Base-by-base conservation (phyloP, 2,888 invertebrate genomes). In the Cantharis rufa region DNA sequence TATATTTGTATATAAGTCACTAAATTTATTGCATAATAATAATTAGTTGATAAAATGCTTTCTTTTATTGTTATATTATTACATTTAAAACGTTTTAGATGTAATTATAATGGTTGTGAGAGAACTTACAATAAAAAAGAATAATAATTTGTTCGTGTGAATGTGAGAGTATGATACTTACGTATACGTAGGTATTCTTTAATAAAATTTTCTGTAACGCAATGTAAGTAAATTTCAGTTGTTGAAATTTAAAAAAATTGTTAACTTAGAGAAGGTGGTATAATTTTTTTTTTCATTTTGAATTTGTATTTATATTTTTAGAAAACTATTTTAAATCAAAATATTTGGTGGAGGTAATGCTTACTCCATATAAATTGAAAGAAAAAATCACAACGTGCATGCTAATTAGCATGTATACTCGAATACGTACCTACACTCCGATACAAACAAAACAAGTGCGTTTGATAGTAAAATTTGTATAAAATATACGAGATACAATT, bases 91-190 rank as follows among this genome's bases (percentile, higher is more conserved):
- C 61, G 16, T 21, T 13, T 21, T 27, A 24, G 24, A 15, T 21
- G 70, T 62, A 61, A 61, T 70, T 70, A 21, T 24, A 70, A 61
- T 70, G 70, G 48, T 62, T 48, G 32, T 32, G 70, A 24, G 62
- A 13, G 2, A 61, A n/a, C n/a, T 32, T 24, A 16, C 5, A 70
- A 21, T 21, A 61, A n/a, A 61, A 48, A n/a, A 61, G 61, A 48
- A 70, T 62, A 61, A 48, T 18, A 10, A 13, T 15, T 27, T 69
- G 32, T 70, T 70, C 70, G 70, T 70, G 70, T 21, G 70, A 70
- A 70, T 70, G 61, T 70, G 61, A 70, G 70, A 70, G 61, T 62
- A 70, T 61, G 13, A 21, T 16, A 21, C 13, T n/a, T 48, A 48
- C n/a, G 13, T 32, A n/a, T n/a, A 32, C 13, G n/a, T n/a, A 32